Evolutionary conservation across 2,888 invertebrate species (phyloP).

Genomic region (Parnassius orleans): DNA sequence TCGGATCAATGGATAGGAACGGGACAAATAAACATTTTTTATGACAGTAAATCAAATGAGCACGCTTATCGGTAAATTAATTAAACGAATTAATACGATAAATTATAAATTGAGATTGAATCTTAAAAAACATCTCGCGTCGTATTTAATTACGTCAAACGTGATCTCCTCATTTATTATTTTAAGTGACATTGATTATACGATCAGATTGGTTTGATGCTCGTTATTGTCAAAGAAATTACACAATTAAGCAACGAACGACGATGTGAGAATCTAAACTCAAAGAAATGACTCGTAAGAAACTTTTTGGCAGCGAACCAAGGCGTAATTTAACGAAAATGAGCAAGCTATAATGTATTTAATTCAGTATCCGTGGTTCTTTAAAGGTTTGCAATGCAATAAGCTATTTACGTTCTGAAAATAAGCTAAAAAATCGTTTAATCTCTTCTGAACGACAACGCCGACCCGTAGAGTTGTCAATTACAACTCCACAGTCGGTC

Average conservation of each 20-base stretch:
- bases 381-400: constrained; percentile 9
- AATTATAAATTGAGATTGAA: background rate
- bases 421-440: constrained; percentile 11
- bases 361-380: constrained; percentile 8
- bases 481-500: constrained; percentile 14
- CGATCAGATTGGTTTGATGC: background rate
- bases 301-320: constrained; percentile 8
- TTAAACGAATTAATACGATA: no score
- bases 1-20: no score
- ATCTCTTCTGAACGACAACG: constrained; percentile 1
- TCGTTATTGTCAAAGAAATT: constrained; percentile 15
- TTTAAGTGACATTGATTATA: constrained; percentile 8
- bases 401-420: constrained; percentile 1
- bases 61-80: no score
- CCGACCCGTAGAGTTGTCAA: constrained; percentile 19
- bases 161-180: constrained; percentile 12
- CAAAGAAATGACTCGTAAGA: constrained; percentile 3
- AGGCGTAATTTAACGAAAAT: constrained; percentile 17
- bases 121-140: background rate
- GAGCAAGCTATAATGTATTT: constrained; percentile 5
- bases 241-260: constrained; percentile 14
- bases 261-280: constrained; percentile 7
- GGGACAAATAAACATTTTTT: no score
- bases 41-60: no score
- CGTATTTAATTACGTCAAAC: constrained; percentile 5